Percentiles rank a stretch among this genome's conserved stretches.
These are phyloP conservation scores for Isichthys henryi DNA, from an alignment of 2,113 vertebrate species.

Conservation along the genomic window DNA sequence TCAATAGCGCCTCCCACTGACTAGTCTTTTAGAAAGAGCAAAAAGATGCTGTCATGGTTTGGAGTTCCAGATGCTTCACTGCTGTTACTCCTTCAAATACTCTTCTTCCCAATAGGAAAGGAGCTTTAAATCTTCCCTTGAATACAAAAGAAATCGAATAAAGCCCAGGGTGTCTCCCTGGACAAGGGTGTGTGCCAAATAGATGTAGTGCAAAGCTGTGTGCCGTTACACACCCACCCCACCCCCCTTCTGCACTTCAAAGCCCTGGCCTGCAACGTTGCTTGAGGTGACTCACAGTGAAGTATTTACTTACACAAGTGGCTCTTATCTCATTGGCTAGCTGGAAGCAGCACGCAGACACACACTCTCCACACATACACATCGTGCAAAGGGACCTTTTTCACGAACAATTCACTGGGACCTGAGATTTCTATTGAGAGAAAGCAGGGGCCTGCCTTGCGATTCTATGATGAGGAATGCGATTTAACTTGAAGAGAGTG, in stretches of 20 bases:
- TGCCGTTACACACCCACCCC: background rate
- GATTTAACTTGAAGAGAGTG: background rate
- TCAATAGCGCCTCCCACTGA: background rate
- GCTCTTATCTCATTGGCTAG: background rate
- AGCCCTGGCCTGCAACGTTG: background rate
- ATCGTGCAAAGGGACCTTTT: background rate
- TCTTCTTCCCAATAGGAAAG: background rate
- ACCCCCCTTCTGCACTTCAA: background rate
- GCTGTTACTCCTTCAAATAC: background rate
- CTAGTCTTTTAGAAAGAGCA: background rate
- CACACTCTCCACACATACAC: background rate
- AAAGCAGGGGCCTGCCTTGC: background rate
- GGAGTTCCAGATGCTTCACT: background rate
- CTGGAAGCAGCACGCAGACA: background rate
- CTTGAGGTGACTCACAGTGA: background rate
- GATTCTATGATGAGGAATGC: background rate
- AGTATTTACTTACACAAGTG: background rate
- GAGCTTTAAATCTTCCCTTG: background rate
- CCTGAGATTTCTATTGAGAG: background rate
- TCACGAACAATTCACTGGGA: background rate
- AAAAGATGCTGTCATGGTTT: background rate
- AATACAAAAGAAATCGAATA: background rate
- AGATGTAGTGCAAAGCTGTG: background rate
- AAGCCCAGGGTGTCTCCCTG: too few species aligned
- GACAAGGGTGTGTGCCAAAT: background rate